A percentile compares a stretch with the other conserved stretches of the same genome.
These are phyloP conservation scores for Sebastes melanostomus DNA, from an alignment of 2,797 vertebrate genomes.

Conservation along the genomic window DNA sequence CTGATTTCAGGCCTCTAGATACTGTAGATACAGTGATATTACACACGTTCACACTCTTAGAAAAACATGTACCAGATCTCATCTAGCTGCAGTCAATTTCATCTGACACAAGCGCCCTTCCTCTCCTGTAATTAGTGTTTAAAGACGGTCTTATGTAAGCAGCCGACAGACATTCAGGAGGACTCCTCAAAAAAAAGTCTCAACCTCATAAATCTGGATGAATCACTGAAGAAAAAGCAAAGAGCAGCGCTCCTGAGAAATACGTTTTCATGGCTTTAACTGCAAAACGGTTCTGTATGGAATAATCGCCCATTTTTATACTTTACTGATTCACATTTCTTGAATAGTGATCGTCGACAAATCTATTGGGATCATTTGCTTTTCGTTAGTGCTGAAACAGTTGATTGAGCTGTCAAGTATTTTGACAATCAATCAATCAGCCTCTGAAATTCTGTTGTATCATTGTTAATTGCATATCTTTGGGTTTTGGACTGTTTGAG, in stretches of 20 bases:
- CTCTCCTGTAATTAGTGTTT: conserved; percentile 67
- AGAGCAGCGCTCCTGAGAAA: neutral
- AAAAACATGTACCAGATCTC: conserved; percentile 31
- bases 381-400: neutral
- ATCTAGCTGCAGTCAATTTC: conserved; percentile 51
- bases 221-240: neutral
- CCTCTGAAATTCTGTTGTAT: neutral
- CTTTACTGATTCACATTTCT: neutral
- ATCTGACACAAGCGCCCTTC: conserved; percentile 46
- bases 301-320: neutral
- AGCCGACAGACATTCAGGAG: conserved; percentile 20
- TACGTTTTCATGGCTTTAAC: neutral
- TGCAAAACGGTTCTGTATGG: neutral
- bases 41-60: conserved; percentile 3
- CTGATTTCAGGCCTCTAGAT: conserved; percentile 21
- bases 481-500: neutral
- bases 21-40: neutral
- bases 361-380: neutral
- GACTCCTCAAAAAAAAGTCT: conserved; percentile 32
- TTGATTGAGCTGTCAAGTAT: too few relatives aligned
- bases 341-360: neutral
- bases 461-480: neutral
- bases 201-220: conserved; percentile 11
- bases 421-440: too few relatives aligned
- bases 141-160: conserved; percentile 50